Evolutionary conservation across 2,113 vertebrate species (phyloP).

Genomic region (Paramisgurnus dabryanus): DNA sequence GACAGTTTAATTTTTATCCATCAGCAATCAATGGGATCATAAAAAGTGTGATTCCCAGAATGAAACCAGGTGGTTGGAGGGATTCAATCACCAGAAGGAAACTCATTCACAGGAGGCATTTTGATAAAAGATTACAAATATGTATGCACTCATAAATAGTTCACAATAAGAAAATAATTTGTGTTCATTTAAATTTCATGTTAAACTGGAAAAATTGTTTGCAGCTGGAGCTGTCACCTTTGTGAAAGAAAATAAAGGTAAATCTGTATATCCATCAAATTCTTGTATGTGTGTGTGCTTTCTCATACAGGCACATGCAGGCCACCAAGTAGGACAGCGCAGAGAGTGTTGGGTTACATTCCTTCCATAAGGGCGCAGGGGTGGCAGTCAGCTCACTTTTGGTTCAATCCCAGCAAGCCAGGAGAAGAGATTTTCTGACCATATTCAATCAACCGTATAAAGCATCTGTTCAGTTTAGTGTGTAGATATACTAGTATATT

Average conservation of each 20-base stretch:
- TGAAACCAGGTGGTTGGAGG: too few relatives aligned
- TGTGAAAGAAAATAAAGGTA: neutral
- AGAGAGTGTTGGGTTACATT: slow-evolving; percentile 77
- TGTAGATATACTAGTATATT: neutral
- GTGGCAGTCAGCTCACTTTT: slow-evolving; percentile 76
- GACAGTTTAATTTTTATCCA: too few relatives aligned
- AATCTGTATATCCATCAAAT: slow-evolving; percentile 12
- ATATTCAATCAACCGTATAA: neutral
- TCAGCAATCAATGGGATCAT: too few relatives aligned
- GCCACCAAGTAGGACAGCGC: slow-evolving; percentile 60
- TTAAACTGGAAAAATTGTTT: neutral
- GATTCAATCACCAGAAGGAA: too few relatives aligned
- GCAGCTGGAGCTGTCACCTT: neutral
- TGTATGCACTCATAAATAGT: too few relatives aligned
- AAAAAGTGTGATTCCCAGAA: too few relatives aligned
- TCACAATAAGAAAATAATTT: neutral
- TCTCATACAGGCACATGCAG: slow-evolving; percentile 52
- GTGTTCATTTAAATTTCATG: neutral
- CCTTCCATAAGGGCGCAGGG: slow-evolving; percentile 72
- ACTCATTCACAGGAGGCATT: too few relatives aligned
- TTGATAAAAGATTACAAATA: too few relatives aligned
- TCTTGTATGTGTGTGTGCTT: neutral
- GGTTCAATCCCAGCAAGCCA: slow-evolving; percentile 80
- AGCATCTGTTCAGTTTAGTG: neutral
- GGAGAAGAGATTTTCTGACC: slow-evolving; percentile 63